Percentiles rank a stretch among this genome's conserved stretches.
Conservation (phyloP, 2,113 vertebrate species). For the Dipodomys merriami region DNA sequence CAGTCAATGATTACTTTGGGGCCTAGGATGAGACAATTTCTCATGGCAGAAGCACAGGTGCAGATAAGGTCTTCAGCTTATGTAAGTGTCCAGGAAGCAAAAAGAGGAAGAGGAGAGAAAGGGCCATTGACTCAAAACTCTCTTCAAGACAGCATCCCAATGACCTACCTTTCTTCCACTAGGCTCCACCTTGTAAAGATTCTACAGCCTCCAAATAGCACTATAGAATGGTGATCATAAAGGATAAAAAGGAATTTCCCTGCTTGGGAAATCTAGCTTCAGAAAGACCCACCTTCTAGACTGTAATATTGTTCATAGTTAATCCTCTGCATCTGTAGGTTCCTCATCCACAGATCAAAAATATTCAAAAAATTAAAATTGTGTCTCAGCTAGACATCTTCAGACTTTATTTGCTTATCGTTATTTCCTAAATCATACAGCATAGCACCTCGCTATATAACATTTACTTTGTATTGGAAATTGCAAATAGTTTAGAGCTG, state of each 20-base stretch:
- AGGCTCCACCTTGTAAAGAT: neutral
- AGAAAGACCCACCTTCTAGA: neutral
- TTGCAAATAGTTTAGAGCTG: neutral
- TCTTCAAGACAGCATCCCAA: neutral
- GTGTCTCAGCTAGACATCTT: neutral
- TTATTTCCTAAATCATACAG: neutral
- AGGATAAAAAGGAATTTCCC: neutral
- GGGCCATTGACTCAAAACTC: neutral
- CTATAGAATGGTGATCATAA: neutral
- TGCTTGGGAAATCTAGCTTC: neutral
- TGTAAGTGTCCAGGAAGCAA: no score
- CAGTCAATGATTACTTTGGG: neutral
- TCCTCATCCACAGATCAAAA: neutral
- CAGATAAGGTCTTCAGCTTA: neutral
- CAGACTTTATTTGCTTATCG: neutral
- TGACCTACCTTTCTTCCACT: no score
- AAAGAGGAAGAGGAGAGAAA: neutral
- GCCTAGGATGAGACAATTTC: neutral
- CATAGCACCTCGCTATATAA: no score
- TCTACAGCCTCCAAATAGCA: neutral
- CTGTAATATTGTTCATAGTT: neutral
- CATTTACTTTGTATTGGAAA: no score
- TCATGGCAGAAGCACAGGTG: neutral
- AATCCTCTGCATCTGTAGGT: neutral
- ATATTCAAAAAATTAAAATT: neutral